These are phyloP conservation scores for Bryconaethiops microstoma DNA, from an alignment of 2,797 vertebrate species.

Conservation along the genomic window DNA sequence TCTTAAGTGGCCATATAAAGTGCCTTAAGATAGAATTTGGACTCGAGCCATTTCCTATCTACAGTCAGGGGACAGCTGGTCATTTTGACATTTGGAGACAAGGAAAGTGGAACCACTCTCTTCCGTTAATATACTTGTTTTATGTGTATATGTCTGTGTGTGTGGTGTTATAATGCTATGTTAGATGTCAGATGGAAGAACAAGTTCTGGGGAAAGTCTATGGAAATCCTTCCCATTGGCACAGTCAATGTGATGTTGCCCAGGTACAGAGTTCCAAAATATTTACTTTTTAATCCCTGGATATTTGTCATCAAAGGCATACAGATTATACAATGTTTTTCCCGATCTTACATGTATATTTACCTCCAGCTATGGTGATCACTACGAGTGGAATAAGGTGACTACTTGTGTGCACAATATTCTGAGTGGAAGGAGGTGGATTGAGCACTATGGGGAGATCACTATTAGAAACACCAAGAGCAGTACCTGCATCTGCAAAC, in stretches of 20 bases:
- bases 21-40: background rate
- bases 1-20: background rate
- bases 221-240: constrained; percentile 98
- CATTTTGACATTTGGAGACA: background rate
- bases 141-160: constrained; percentile 6
- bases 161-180: constrained; percentile 36
- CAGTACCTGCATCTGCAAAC: constrained; percentile 94
- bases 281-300: background rate
- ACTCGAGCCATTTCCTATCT: background rate
- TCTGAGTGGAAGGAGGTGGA: constrained; percentile 96
- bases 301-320: background rate
- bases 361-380: constrained; percentile 80
- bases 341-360: background rate
- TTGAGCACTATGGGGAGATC: constrained; percentile 98
- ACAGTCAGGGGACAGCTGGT: background rate
- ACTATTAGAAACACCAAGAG: constrained; percentile 95
- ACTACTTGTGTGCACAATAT: constrained; percentile 99
- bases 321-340: constrained; percentile 33
- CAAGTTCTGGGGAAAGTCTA: constrained; percentile 99
- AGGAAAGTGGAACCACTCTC: background rate
- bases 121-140: background rate
- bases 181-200: constrained; percentile 99
- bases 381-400: constrained; percentile 99
- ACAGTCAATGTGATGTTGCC: constrained; percentile 92
- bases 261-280: constrained; percentile 77